Conservation (phyloP, 2,113 vertebrate genomes). For the Neodontobutis hainanensis region DNA sequence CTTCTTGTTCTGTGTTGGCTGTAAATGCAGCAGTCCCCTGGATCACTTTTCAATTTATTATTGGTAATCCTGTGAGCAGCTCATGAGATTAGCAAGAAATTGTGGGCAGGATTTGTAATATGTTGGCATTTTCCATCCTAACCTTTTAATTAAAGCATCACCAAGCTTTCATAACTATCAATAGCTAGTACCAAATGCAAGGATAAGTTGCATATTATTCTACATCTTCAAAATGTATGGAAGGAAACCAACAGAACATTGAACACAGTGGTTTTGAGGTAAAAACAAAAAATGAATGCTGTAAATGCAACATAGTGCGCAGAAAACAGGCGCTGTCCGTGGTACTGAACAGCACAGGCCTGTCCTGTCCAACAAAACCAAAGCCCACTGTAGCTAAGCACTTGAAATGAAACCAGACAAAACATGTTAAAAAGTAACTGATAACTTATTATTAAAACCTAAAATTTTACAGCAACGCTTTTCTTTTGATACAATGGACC, state of each 20-base stretch:
- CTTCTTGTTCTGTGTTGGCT: background rate
- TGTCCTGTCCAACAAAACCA: too few relatives aligned
- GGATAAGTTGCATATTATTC: background rate
- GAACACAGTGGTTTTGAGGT: background rate
- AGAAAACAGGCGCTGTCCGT: conserved; percentile 32
- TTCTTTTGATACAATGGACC: too few relatives aligned
- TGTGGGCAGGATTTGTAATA: conserved; percentile 5
- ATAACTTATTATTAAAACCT: too few relatives aligned
- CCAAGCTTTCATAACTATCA: background rate
- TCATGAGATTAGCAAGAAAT: background rate
- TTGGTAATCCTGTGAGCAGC: background rate
- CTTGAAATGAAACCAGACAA: too few relatives aligned
- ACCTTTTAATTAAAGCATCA: background rate
- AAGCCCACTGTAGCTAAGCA: too few relatives aligned
- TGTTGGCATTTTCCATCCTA: background rate
- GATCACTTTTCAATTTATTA: conserved; percentile 13
- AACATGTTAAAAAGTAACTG: too few relatives aligned
- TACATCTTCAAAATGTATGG: background rate
- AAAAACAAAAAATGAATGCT: background rate
- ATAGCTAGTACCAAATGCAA: background rate
- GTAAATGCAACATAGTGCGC: background rate
- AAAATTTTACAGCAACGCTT: too few relatives aligned
- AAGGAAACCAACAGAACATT: background rate
- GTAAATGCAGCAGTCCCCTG: background rate
- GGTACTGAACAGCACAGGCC: conserved; percentile 38